Percentiles rank a stretch among this genome's conserved stretches.
These are phyloP conservation scores for Equus quagga DNA, from an alignment of 2,113 vertebrate species.

Conservation along the genomic window DNA sequence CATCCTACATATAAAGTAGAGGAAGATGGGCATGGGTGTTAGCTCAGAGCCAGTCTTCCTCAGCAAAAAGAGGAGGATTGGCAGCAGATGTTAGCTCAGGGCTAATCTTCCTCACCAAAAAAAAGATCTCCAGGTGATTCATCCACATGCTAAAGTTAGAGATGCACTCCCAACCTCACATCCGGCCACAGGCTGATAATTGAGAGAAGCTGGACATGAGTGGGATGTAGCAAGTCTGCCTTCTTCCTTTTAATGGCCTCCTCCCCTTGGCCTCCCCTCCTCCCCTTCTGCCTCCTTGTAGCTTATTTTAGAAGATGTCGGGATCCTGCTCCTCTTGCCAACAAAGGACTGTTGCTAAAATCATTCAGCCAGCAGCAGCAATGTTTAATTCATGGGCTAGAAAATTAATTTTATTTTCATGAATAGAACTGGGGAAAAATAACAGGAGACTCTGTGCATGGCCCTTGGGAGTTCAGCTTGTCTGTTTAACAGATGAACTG, in stretches of 20 bases:
- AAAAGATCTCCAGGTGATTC: background rate
- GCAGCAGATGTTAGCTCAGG: too few relatives aligned
- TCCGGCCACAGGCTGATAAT: background rate
- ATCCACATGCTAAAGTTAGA: background rate
- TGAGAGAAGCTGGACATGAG: background rate
- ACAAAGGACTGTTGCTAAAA: conserved; percentile 63
- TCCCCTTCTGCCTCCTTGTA: conserved; percentile 32
- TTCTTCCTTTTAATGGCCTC: background rate
- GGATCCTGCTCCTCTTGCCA: conserved; percentile 41
- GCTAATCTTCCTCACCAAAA: too few relatives aligned
- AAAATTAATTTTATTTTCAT: conserved; percentile 69
- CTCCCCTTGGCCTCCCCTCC: background rate
- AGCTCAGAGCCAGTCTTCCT: too few relatives aligned
- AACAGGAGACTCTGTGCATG: background rate
- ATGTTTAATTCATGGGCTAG: conserved; percentile 71
- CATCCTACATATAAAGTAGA: too few relatives aligned
- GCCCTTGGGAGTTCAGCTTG: conserved; percentile 4
- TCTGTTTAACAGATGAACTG: conserved; percentile 23
- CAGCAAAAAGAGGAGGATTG: too few relatives aligned
- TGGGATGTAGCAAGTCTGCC: background rate
- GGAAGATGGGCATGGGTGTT: too few relatives aligned
- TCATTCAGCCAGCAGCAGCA: conserved; percentile 48
- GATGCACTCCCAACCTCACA: background rate
- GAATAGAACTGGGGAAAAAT: conserved; percentile 25
- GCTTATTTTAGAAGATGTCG: conserved; percentile 60